A percentile compares a stretch with the other conserved stretches of the same genome.
Conservation (phyloP, 92 coral and sea anemone species). For the Epizoanthus rinbou region DNA sequence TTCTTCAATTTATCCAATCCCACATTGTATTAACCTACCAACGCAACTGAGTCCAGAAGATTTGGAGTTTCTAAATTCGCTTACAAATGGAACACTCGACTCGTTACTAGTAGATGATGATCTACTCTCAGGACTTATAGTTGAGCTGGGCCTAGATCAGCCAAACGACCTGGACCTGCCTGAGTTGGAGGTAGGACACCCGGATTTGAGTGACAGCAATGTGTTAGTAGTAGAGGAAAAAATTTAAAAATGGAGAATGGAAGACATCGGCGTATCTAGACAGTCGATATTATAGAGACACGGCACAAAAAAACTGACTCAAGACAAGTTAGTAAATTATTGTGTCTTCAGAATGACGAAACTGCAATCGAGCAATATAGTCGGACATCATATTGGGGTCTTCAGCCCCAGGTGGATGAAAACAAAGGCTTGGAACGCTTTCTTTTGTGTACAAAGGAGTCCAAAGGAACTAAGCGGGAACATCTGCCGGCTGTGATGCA, state of each 20-base stretch:
- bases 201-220: constrained; percentile 27
- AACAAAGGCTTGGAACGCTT: neutral
- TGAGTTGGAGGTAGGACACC: constrained; percentile 25
- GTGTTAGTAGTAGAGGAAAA: constrained; percentile 15
- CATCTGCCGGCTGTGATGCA: neutral
- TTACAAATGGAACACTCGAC: constrained; percentile 19
- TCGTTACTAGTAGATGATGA: constrained; percentile 29
- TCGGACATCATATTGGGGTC: neutral
- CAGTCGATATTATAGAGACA: neutral
- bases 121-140: constrained; percentile 14
- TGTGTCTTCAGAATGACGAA: neutral
- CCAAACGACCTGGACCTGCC: constrained; percentile 28
- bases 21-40: constrained; percentile 39
- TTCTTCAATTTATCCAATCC: constrained; percentile 35
- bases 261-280: no score
- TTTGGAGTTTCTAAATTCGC: constrained; percentile 24
- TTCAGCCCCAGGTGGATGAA: neutral
- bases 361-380: neutral
- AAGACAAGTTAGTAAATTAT: neutral
- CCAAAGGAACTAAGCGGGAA: neutral
- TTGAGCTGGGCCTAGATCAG: constrained; percentile 29
- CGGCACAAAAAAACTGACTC: neutral
- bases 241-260: neutral
- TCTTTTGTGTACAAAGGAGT: neutral
- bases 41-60: constrained; percentile 41